Evolutionary conservation across 2,797 vertebrate genomes (phyloP), one percentile per base, ranked within the genome.

Genomic region (Distichodus sexfasciatus): DNA sequence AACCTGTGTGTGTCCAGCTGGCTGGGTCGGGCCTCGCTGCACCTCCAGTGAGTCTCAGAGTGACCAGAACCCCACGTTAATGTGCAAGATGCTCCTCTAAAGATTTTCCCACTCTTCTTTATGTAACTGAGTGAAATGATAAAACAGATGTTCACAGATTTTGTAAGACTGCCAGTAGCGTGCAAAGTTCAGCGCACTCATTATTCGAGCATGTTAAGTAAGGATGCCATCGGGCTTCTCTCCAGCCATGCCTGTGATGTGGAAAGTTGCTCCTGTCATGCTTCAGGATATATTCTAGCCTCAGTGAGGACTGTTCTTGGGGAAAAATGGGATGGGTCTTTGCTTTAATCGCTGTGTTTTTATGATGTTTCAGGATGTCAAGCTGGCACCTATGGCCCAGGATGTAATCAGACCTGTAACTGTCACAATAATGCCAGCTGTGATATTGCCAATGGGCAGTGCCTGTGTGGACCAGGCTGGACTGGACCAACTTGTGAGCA

Each of bases 401-500:
- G 85, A 65, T 95, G 94, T 78, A 89, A 83, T 84, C 87, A 81
- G 74, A 63, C 55, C 6, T 95, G 94, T 72, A 10, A 9, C 53
- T 95, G 93, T 33, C 82, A 72, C 69, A 88, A 94, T 0, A 83
- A 88, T 0, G 91, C 89, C 1, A 81, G 82, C 36, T 94, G 93
- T 67, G 70, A 89, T 81, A 89, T 83, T 0, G 1, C 87, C 69
- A 89, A 72, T 0, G 93, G 94, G 11, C 83, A 2, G 0, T 94
- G 93, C 54, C 79, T 57, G 57, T 94, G 93, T 5, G 46, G 82
- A 0, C 83, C 89, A 0, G 92, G 94, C 0, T 94, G 93, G 93
- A 90, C 1, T 0, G 93, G 93, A 15, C 69, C 77, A 62, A 77
- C 35, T 3, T 95, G 94, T 83, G 82, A 89, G 62, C 82, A 90